Evolutionary conservation across 1,140 invertebrate genomes (phyloP), one percentile per base, ranked within the genome.

Genomic region (Hyles vespertilio): DNA sequence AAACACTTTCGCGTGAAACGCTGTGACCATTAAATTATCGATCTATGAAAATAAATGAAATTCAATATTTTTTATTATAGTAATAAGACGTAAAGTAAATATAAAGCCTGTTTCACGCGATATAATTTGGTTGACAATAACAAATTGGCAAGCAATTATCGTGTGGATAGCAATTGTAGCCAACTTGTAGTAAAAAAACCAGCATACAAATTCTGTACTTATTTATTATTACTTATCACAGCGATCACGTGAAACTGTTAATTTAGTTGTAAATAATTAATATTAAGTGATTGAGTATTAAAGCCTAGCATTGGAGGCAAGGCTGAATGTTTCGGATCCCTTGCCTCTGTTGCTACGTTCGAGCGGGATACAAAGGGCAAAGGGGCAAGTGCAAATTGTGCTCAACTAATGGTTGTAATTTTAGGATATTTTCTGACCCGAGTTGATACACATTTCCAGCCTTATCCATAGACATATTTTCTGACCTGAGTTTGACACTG

Each of bases 291-390:
- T 67, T 34, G 55, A 57, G 72, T 71, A 51, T 67, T 60, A 57
- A 63, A 69, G 77, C 84, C 79, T 87, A 87, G 84, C 84, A 70
- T 67, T 58, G 50, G 68, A 79, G 84, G 84, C 84, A 87, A 84
- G 77, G 36, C n/a, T 9, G 12, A 47, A 46, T 46, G 44, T 46
- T 46, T 22, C n/a, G n/a, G 10, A 8, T 5, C 32, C 72, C 71
- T 85, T 87, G 84, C 84, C 79, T 84, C 52, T 51, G 64, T 79
- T 84, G 84, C 84, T 87, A 87, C 74, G 84, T 79, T 33, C 46
- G 61, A 55, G 65, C 61, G 69, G 75, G 75, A 57, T 59, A 52
- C 53, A 65, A 68, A 51, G 49, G 71, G 73, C 56, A 45, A 62
- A 69, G 34, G 69, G 68, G 61, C 55, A 59, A 53, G 69, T 67